Percentiles rank a stretch among this genome's conserved stretches.
These are phyloP conservation scores for Triops longicaudatus DNA, from an alignment of 1,140 invertebrate species.

Conservation along the genomic window DNA sequence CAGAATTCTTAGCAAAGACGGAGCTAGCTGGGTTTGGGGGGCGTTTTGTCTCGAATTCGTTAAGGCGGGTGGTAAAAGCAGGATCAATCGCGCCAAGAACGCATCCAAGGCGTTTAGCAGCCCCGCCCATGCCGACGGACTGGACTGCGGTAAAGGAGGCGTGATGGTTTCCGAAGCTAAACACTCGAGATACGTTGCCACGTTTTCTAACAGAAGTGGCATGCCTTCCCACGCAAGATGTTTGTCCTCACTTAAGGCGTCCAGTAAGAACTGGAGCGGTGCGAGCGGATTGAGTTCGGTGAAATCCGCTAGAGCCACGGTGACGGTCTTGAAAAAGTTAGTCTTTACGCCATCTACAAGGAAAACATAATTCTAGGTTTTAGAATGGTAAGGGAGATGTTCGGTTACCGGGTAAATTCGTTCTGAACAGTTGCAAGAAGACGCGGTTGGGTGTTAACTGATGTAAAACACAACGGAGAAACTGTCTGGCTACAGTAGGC, in stretches of 20 bases:
- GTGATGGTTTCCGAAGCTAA: slow-evolving; percentile 73
- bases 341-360: slow-evolving; percentile 52
- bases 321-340: slow-evolving; percentile 87
- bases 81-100: slow-evolving; percentile 68
- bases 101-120: slow-evolving; percentile 75
- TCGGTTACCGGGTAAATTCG: slow-evolving; percentile 62
- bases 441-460: slow-evolving; percentile 93
- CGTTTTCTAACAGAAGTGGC: slow-evolving; percentile 70
- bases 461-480: slow-evolving; percentile 90
- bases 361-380: background rate
- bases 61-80: slow-evolving; percentile 52
- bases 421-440: slow-evolving; percentile 92
- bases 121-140: slow-evolving; percentile 54
- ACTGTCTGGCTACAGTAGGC: slow-evolving; percentile 90
- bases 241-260: slow-evolving; percentile 84
- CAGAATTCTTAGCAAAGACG: slow-evolving; percentile 74
- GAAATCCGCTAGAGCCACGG: slow-evolving; percentile 89
- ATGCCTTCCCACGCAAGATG: slow-evolving; percentile 66
- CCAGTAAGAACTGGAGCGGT: slow-evolving; percentile 80
- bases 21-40: slow-evolving; percentile 39
- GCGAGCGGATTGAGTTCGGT: slow-evolving; percentile 90
- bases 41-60: background rate
- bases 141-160: slow-evolving; percentile 45
- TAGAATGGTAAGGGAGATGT: background rate
- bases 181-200: slow-evolving; percentile 87